Evolutionary conservation across 2,797 vertebrate species (phyloP).

Genomic region (Meriones psammophilus): DNA sequence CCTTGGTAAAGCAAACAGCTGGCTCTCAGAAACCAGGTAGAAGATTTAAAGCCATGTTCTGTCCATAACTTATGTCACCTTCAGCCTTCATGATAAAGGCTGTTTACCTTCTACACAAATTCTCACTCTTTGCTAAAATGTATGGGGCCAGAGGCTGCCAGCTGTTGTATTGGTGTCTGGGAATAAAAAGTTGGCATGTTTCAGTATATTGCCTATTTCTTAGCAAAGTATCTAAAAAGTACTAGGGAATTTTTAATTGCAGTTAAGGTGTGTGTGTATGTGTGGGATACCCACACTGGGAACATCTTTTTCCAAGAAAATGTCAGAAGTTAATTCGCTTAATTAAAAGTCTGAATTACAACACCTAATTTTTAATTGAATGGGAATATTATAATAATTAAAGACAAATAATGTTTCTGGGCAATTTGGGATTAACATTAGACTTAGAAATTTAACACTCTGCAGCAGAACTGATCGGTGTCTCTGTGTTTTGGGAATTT

Average conservation of each 20-base stretch:
- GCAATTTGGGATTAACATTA: conserved; percentile 73
- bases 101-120: neutral
- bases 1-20: conserved; percentile 12
- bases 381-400: conserved; percentile 80
- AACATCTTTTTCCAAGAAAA: conserved; percentile 88
- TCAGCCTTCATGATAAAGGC: neutral
- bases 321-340: conserved; percentile 85
- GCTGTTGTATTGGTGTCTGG: neutral
- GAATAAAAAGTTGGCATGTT: conserved; percentile 70
- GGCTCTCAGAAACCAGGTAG: neutral
- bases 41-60: neutral
- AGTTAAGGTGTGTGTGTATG: conserved; percentile 60
- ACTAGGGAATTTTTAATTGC: conserved; percentile 89
- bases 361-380: conserved; percentile 77
- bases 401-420: conserved; percentile 77
- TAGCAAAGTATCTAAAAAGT: conserved; percentile 87
- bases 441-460: conserved; percentile 61
- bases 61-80: neutral
- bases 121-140: conserved; percentile 46
- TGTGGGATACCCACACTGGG: conserved; percentile 83
- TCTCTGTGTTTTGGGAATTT: neutral
- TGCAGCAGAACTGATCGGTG: neutral
- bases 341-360: conserved; percentile 82
- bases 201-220: conserved; percentile 49
- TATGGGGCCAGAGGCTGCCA: conserved; percentile 54